Evolutionary conservation across 2,888 invertebrate species (phyloP).

Genomic region (Pseudococcus jackbeardsleyi): DNA sequence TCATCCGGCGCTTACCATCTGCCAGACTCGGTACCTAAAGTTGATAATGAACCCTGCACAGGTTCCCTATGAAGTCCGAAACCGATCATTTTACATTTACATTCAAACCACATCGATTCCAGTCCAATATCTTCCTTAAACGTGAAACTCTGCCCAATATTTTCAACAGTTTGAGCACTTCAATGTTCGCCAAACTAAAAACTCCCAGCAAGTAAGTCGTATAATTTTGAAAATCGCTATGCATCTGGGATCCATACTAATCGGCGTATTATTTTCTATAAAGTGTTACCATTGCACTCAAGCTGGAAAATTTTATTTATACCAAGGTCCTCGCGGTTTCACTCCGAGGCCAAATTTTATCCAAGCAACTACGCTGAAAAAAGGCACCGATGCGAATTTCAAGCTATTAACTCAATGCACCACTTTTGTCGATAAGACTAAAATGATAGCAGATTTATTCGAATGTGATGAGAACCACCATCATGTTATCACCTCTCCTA

Average conservation of each 20-base stretch:
- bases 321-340: not conserved
- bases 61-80: too few species aligned
- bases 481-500: not conserved
- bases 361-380: not conserved
- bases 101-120: too few species aligned
- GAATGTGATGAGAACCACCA: not conserved
- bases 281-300: not conserved
- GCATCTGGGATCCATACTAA: not conserved
- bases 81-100: too few species aligned
- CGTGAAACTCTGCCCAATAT: not conserved
- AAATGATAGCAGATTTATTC: conserved; percentile 12
- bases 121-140: not conserved
- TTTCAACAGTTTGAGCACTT: not conserved
- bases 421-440: not conserved
- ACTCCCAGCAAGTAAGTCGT: not conserved
- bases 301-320: not conserved
- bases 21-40: too few species aligned
- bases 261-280: not conserved
- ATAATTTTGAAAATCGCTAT: not conserved
- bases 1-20: too few species aligned
- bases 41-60: too few species aligned
- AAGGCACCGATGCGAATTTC: not conserved
- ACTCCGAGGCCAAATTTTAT: not conserved
- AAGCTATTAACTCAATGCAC: not conserved
- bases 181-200: not conserved